These are phyloP conservation scores for Eonycteris spelaea DNA, from an alignment of 2,113 vertebrate genomes.

Conservation along the genomic window DNA sequence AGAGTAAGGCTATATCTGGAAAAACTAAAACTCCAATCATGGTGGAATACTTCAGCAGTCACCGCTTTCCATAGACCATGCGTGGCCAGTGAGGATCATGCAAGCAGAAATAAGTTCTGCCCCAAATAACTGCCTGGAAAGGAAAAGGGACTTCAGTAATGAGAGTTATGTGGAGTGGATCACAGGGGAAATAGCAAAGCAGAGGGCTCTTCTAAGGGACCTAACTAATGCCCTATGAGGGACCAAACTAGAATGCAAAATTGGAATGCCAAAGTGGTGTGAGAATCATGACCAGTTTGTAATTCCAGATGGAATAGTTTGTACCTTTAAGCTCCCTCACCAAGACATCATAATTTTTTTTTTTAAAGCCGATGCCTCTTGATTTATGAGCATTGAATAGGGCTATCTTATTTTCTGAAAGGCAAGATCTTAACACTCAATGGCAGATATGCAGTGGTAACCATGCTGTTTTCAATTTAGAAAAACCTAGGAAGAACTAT, in stretches of 20 bases:
- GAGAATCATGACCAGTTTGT: not conserved
- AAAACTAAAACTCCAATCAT: not conserved
- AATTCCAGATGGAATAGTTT: not conserved
- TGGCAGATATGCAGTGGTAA: slow-evolving; percentile 25
- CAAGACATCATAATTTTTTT: not conserved
- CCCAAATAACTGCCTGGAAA: not conserved
- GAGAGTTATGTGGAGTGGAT: not conserved
- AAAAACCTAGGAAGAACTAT: slow-evolving; percentile 46
- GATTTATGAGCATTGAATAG: slow-evolving; percentile 28
- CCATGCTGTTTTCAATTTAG: slow-evolving; percentile 56
- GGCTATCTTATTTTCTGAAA: slow-evolving; percentile 40
- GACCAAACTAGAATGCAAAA: not conserved
- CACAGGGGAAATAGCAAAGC: not conserved
- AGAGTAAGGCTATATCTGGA: not conserved
- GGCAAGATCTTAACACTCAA: slow-evolving; percentile 13
- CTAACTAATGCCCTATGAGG: not conserved
- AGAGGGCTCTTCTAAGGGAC: not conserved
- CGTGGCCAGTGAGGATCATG: not conserved
- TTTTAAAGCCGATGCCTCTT: not conserved
- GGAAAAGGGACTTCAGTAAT: not conserved
- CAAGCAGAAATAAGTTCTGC: not conserved
- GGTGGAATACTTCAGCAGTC: not conserved
- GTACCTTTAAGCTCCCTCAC: not conserved
- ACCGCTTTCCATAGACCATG: not conserved
- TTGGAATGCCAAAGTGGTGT: not conserved